These are phyloP conservation scores for Punctoribates punctum DNA, from an alignment of 2,888 invertebrate genomes.

Conservation along the genomic window DNA sequence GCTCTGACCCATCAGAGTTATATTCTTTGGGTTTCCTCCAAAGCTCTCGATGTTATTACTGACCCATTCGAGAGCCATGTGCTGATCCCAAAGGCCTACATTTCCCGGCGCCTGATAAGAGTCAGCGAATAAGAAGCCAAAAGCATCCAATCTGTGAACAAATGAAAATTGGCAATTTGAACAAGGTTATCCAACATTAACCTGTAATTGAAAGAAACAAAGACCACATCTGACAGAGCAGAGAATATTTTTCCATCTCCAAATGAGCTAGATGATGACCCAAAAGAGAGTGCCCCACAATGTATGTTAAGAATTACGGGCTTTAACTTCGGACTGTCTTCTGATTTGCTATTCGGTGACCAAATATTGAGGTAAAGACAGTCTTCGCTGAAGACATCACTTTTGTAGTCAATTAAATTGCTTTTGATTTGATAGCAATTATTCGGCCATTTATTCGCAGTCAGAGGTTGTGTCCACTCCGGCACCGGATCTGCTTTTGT, in stretches of 20 bases:
- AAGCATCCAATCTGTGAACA: background rate
- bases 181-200: background rate
- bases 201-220: slow-evolving; percentile 26
- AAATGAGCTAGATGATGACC: background rate
- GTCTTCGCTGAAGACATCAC: slow-evolving; percentile 27
- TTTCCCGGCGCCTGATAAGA: slow-evolving; percentile 28
- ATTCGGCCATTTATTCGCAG: slow-evolving; percentile 12
- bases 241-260: background rate
- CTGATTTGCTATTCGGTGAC: background rate
- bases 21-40: slow-evolving; percentile 32
- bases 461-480: background rate
- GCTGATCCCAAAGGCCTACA: slow-evolving; percentile 37
- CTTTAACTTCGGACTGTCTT: too few species aligned
- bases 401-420: background rate
- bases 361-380: slow-evolving; percentile 36
- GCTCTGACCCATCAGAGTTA: slow-evolving; percentile 21
- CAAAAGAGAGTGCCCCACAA: background rate
- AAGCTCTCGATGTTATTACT: slow-evolving; percentile 35
- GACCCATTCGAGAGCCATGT: slow-evolving; percentile 30
- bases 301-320: background rate
- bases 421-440: background rate
- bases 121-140: slow-evolving; percentile 36
- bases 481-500: background rate
- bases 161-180: background rate
- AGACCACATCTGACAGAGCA: background rate